Evolutionary conservation across 2,888 invertebrate species (phyloP).

Genomic region (Adineta ricciae): DNA sequence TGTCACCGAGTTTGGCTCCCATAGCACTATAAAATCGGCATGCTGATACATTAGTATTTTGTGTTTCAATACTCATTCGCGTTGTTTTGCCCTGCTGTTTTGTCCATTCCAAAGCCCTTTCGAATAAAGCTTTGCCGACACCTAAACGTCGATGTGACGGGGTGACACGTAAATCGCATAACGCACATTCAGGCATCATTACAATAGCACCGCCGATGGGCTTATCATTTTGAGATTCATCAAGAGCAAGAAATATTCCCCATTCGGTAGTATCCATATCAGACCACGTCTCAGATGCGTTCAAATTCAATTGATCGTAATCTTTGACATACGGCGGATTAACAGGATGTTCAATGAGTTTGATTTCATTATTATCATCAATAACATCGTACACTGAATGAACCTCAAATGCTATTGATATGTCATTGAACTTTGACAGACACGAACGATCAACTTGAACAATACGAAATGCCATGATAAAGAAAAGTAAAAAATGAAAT

Average conservation of each 20-base stretch:
- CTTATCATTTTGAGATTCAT: background rate
- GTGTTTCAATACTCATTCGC: background rate
- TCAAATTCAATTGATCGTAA: background rate
- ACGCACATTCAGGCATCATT: background rate
- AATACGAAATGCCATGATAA: background rate
- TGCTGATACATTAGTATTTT: background rate
- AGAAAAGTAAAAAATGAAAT: no score
- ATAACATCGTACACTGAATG: background rate
- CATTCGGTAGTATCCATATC: background rate
- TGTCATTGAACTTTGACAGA: background rate
- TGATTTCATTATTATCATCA: background rate
- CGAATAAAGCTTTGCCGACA: background rate
- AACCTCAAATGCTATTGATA: background rate
- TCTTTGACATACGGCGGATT: background rate
- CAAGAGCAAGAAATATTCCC: background rate
- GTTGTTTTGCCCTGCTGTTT: background rate
- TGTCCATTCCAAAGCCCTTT: background rate
- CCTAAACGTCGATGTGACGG: background rate
- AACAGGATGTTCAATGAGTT: background rate
- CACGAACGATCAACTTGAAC: background rate
- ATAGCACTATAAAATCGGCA: background rate
- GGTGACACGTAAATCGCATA: background rate
- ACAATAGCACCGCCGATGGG: background rate
- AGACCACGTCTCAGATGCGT: background rate
- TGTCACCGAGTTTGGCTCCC: background rate